These are phyloP conservation scores for Thymallus thymallus DNA, from an alignment of 2,113 vertebrate species.

Conservation along the genomic window DNA sequence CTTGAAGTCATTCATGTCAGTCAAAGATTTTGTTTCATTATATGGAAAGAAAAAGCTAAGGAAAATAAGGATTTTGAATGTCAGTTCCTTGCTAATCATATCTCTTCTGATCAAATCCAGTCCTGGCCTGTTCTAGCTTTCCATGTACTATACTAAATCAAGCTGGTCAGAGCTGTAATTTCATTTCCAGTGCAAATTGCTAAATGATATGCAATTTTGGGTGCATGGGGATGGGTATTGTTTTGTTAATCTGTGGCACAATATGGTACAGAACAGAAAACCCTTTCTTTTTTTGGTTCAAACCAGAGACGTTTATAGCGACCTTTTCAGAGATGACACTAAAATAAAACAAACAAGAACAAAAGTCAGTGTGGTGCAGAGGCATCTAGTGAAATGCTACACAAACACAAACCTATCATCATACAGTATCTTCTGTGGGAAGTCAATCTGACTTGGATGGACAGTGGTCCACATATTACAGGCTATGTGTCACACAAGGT, in stretches of 20 bases:
- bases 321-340: constrained; percentile 18
- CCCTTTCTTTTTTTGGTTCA: neutral
- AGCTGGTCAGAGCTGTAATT: constrained; percentile 12
- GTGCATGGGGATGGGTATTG: constrained; percentile 2
- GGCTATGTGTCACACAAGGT: neutral
- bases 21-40: no score
- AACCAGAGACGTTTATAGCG: constrained; percentile 1
- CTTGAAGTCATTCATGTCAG: no score
- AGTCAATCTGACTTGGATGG: constrained; percentile 1
- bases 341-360: constrained; percentile 8
- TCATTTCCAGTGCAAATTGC: constrained; percentile 16
- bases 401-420: constrained; percentile 22
- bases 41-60: no score
- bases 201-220: constrained; percentile 13
- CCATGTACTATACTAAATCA: constrained; percentile 11
- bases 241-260: constrained; percentile 6
- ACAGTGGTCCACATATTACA: neutral
- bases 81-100: no score
- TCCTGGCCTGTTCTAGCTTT: neutral
- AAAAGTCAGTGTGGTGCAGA: neutral
- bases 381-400: neutral
- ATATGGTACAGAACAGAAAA: constrained; percentile 12
- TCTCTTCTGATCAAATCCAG: neutral
- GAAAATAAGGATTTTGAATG: no score
- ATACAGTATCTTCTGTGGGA: neutral